A percentile compares a stretch with the other conserved stretches of the same genome.
These are phyloP conservation scores for Pseudochirops cupreus DNA, from an alignment of 2,797 vertebrate species.

Conservation along the genomic window DNA sequence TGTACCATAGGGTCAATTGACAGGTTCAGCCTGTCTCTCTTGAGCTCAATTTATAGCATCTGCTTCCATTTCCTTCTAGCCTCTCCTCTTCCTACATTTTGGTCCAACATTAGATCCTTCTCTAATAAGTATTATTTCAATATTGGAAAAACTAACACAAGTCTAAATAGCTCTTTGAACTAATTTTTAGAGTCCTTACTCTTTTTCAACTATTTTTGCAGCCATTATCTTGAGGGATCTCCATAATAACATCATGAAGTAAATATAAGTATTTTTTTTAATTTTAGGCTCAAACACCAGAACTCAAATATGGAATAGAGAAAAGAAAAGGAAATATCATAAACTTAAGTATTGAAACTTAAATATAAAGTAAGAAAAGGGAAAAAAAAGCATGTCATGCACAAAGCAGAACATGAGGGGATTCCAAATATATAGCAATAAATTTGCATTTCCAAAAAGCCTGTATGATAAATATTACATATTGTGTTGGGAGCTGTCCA, in stretches of 20 bases:
- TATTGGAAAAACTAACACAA: neutral
- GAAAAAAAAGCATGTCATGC: no score
- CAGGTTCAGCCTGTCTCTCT: neutral
- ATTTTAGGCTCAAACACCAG: no score
- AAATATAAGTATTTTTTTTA: neutral
- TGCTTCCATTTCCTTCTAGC: neutral
- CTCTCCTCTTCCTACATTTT: neutral
- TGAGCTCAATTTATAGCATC: slow-evolving; percentile 17
- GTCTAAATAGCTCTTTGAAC: neutral
- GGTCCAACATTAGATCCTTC: neutral
- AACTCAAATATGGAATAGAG: no score
- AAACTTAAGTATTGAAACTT: no score
- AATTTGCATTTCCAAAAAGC: no score
- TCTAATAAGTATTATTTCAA: neutral
- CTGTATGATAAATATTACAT: no score
- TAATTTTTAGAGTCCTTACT: neutral
- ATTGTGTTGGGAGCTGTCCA: no score
- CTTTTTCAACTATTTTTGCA: slow-evolving; percentile 27
- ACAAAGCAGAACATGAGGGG: no score
- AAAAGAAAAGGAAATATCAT: no score
- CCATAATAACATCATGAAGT: neutral
- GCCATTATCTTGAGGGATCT: slow-evolving; percentile 25
- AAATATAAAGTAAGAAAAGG: no score
- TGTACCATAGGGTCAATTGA: slow-evolving; percentile 16
- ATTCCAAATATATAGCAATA: no score